Percentiles rank a stretch among this genome's conserved stretches.
Evolutionary conservation across 2,797 vertebrate genomes (phyloP).

Genomic region (Pangasius djambal): DNA sequence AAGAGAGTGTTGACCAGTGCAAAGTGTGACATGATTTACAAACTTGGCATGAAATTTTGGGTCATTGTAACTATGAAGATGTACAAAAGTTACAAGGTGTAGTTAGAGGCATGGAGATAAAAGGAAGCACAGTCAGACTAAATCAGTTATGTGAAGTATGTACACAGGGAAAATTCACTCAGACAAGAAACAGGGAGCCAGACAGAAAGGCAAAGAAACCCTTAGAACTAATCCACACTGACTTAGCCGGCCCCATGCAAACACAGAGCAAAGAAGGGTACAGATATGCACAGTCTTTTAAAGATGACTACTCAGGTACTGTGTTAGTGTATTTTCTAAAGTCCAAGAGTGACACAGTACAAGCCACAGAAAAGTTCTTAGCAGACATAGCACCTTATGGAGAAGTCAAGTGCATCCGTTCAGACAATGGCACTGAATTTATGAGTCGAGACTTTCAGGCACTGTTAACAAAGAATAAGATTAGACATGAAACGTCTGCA

Average conservation of each 20-base stretch:
- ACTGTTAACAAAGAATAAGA: constrained; percentile 8
- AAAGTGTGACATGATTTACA: constrained; percentile 47
- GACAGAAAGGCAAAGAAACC: not conserved
- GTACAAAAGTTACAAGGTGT: constrained; percentile 43
- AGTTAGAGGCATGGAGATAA: constrained; percentile 49
- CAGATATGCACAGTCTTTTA: constrained; percentile 14
- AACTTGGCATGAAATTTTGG: constrained; percentile 52
- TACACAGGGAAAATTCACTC: constrained; percentile 45
- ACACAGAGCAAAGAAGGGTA: not conserved
- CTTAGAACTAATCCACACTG: not conserved
- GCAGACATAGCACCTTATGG: constrained; percentile 7
- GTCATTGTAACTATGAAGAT: constrained; percentile 56
- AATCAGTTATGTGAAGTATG: constrained; percentile 45
- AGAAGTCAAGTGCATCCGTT: constrained; percentile 26
- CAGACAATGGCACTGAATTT: constrained; percentile 48
- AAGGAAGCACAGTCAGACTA: not conserved
- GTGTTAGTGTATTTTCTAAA: not conserved
- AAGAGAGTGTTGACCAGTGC: constrained; percentile 30
- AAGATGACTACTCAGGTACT: not conserved
- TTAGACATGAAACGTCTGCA: constrained; percentile 15
- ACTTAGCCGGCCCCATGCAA: not conserved
- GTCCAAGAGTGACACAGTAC: not conserved
- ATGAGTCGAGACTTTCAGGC: not conserved
- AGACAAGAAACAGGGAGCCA: constrained; percentile 29
- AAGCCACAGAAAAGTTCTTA: not conserved